A percentile compares a stretch with the other conserved stretches of the same genome.
Evolutionary conservation across 2,888 invertebrate species (phyloP).

Genomic region (Monoplex corrugatus): DNA sequence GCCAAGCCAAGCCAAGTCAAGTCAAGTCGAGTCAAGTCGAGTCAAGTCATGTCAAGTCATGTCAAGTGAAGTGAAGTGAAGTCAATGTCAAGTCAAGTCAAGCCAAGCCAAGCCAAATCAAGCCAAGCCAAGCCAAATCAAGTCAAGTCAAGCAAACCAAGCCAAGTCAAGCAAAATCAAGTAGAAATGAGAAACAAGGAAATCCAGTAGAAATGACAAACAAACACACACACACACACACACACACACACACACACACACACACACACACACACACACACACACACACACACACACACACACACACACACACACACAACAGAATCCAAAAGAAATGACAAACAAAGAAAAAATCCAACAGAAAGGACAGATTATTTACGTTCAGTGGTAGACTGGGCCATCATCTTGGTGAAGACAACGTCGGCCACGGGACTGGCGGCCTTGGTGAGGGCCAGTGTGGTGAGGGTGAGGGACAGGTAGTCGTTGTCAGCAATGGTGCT

Average conservation of each 20-base stretch:
- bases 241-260: not conserved
- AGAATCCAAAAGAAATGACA: not conserved
- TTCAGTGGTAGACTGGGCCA: slow-evolving; percentile 40
- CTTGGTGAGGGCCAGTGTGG: slow-evolving; percentile 72
- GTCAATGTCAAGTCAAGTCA: no score
- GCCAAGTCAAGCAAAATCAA: no score
- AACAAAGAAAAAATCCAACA: not conserved
- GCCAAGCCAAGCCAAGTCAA: no score
- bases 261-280: not conserved
- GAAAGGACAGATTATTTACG: not conserved
- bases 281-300: not conserved
- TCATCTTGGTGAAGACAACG: slow-evolving; percentile 41
- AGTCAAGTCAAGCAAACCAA: no score
- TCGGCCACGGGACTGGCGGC: slow-evolving; percentile 62
- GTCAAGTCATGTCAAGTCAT: no score
- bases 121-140: no score
- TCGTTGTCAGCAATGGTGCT: slow-evolving; percentile 62
- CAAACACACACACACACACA: not conserved
- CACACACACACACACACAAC: not conserved
- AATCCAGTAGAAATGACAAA: no score
- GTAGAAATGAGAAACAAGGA: no score
- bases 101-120: no score
- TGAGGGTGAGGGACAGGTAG: slow-evolving; percentile 73
- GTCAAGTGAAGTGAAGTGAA: no score
- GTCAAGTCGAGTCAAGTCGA: no score